Base-by-base conservation (phyloP, 2,888 invertebrate species). In the Ochropleura leucogaster region DNA sequence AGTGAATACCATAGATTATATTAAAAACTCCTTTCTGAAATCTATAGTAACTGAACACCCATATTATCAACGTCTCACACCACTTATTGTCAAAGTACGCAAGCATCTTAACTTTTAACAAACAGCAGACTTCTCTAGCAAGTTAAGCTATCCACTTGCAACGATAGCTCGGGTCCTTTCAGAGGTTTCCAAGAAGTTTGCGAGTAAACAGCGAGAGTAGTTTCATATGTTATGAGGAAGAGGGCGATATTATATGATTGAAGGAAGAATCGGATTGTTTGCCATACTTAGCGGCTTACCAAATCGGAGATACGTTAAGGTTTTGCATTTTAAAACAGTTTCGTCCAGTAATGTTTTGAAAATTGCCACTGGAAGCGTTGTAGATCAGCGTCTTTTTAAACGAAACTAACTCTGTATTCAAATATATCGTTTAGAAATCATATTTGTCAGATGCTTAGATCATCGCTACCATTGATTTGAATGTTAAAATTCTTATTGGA, bases 91-190 rank as follows among this genome's bases (percentile, higher is more conserved):
- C 49, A 6, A 63, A 40, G n/a, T 16, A 42, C 8, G 12, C 47
- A 53, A 69, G 63, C 57, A 75, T 68, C 65, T 53, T 20, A 76
- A 83, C 44, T 68, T 57, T 46, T 0, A 55, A 16, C 59, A 60
- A 66, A 68, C n/a, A 42, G 67, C 40, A 57, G 42, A 66, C 40
- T 55, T 62, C 49, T 10, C 30, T 20, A 5, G 42, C 10, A 30
- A 74, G 64, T 64, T 44, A 74, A 70, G 69, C 66, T 68, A 57
- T 60, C 65, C 53, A 62, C 73, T 77, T 44, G 47, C 63, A 40
- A 18, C 20, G 63, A 67, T 72, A 72, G 55, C 67, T 68, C 12
- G 62, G 70, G 74, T 72, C 77, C 85, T 72, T 74, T 64, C 77
- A 77, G 63, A 46, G 49, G 64, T 70, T 84, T 70, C 64, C 69